Base-by-base conservation (phyloP, 2,888 invertebrate species). In the Isoperla grammatica region DNA sequence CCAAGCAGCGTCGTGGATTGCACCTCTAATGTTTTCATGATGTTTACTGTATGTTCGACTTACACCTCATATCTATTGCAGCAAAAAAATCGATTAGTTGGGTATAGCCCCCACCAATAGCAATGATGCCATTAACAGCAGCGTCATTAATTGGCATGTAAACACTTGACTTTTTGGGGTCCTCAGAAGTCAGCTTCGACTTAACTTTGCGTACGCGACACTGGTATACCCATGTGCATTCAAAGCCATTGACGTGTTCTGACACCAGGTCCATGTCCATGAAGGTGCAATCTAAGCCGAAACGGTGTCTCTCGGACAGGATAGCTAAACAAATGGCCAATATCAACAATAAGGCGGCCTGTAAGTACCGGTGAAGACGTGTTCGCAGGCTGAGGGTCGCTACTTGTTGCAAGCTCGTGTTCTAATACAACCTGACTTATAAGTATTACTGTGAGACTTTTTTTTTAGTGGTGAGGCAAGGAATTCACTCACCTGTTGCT, bases 71-170 rank as follows among this genome's bases (percentile, higher is more conserved):
- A 19, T 49, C 20, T 23, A 49, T 2, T 13, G 23, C 49, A 49
- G 49, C 19, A 17, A 19, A 49, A 49, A 49, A 49, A 17, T 49
- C 13, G 13, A 13, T 49, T 13, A 11, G 48, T 46, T 46, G 48
- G 22, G 48, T 20, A 46, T 46, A 46, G 19, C 48, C 48, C 12
- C 49, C 49, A 2, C 49, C 20, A 11, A 29, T 49, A 6, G 49
- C 49, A 23, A 49, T 6, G 13, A 19, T 49, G 19, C 48, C 22
- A 22, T 46, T 12, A 11, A 46, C 48, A 13, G 49, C 49, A 49
- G 19, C 29, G 22, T 49, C 49, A 5, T 49, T 20, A 2, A 49
- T 19, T 49, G 11, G 22, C 49, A 49, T 19, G 49, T 19, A 49
- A 23, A 8, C 29, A 29, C 19, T 13, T 19, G 22, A 2, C 1